phyloP scores from a whole-genome alignment of 2,113 vertebrate genomes.

The Leiothrix lutea region DNA sequence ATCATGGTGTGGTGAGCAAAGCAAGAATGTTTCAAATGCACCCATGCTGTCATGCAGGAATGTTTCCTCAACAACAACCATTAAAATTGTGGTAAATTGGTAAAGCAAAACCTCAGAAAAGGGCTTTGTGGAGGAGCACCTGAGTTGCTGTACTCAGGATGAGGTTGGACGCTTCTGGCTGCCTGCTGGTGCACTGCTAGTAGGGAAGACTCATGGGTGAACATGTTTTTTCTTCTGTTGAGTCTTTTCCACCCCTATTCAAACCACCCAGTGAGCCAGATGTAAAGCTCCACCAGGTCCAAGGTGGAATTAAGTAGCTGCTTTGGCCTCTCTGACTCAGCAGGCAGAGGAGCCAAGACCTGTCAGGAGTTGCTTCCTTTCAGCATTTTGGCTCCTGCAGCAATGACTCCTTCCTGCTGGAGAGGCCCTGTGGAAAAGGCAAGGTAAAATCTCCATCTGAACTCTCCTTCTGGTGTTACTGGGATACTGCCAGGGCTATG shows the following conservation, averaged over 20 bases:
- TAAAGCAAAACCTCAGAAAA: background rate
- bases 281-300: background rate
- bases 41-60: background rate
- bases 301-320: background rate
- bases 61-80: background rate
- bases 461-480: background rate
- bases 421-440: background rate
- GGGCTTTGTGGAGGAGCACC: background rate
- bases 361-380: background rate
- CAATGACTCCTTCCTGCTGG: background rate
- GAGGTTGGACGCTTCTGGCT: background rate
- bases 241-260: background rate
- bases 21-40: background rate
- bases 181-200: background rate
- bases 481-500: background rate
- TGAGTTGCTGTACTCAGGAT: background rate
- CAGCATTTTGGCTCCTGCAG: fast-evolving
- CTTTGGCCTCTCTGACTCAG: background rate
- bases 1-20: background rate
- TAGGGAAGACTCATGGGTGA: background rate
- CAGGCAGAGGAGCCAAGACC: background rate
- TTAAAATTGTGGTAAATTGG: background rate
- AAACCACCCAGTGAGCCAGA: background rate
- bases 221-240: background rate
- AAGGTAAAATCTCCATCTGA: background rate